phyloP scores from a whole-genome alignment of 2,113 vertebrate genomes.

The Bos javanicus region DNA sequence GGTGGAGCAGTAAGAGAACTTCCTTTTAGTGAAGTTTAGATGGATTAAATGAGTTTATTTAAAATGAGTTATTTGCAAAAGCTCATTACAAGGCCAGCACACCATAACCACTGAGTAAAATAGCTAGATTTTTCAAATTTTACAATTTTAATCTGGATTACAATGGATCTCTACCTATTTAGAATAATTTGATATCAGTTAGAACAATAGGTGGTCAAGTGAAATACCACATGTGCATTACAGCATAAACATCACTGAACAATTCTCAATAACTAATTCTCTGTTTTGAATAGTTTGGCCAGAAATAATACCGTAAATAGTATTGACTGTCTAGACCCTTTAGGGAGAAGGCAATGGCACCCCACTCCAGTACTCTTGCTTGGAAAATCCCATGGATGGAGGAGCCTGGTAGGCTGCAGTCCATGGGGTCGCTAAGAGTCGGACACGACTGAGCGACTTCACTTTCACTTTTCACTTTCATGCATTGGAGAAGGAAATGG shows the following conservation, averaged over 20 bases:
- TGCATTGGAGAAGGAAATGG: no score
- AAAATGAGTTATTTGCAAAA: background rate
- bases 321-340: background rate
- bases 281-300: background rate
- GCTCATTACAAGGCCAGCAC: background rate
- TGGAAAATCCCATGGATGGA: no score
- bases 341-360: background rate
- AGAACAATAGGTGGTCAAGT: background rate
- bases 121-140: constrained; percentile 1
- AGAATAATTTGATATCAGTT: background rate
- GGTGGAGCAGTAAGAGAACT: background rate
- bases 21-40: background rate
- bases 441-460: no score
- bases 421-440: no score
- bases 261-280: background rate
- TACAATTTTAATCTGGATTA: background rate
- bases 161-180: background rate
- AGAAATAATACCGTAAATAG: background rate
- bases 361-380: no score
- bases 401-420: no score
- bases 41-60: background rate
- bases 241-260: background rate
- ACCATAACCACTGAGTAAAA: background rate
- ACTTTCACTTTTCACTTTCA: no score
- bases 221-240: background rate